Evolutionary conservation across 2,113 vertebrate genomes (phyloP).

Genomic region (Semicossyphus pulcher): DNA sequence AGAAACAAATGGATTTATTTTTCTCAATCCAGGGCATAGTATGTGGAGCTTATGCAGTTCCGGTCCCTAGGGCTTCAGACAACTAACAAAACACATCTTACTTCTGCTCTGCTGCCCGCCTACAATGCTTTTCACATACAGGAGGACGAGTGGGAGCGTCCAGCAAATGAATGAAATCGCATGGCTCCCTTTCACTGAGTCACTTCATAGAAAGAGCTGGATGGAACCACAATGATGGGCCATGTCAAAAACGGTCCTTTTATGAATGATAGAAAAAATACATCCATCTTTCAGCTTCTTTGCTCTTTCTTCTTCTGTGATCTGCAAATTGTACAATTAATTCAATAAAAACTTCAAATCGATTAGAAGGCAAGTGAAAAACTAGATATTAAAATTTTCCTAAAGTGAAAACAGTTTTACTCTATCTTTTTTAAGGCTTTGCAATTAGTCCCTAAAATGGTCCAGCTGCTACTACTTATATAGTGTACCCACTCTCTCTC

Average conservation of each 20-base stretch:
- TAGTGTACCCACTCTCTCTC: constrained; percentile 57
- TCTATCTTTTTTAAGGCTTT: constrained; percentile 27
- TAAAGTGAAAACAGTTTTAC: background rate
- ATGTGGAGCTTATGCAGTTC: constrained; percentile 89
- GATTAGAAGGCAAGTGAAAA: background rate
- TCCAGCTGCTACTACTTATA: constrained; percentile 61
- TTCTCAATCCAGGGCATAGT: constrained; percentile 87
- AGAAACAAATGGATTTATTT: constrained; percentile 92
- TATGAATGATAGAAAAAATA: constrained; percentile 10
- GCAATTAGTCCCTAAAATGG: constrained; percentile 26
- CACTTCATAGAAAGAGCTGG: constrained; percentile 62
- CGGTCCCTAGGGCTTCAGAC: constrained; percentile 91
- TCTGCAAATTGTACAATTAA: background rate
- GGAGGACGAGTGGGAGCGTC: constrained; percentile 84
- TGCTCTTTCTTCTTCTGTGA: background rate
- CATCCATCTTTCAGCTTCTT: background rate
- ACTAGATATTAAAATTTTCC: background rate
- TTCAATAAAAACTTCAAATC: background rate
- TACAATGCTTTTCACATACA: constrained; percentile 92
- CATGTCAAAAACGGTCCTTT: constrained; percentile 13
- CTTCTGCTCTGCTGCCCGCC: constrained; percentile 90
- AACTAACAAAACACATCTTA: constrained; percentile 94
- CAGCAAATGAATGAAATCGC: constrained; percentile 82
- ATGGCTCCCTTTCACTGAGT: constrained; percentile 81
- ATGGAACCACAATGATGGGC: constrained; percentile 12